Evolutionary conservation across 1,140 invertebrate genomes (phyloP).

Genomic region (Mya arenaria): DNA sequence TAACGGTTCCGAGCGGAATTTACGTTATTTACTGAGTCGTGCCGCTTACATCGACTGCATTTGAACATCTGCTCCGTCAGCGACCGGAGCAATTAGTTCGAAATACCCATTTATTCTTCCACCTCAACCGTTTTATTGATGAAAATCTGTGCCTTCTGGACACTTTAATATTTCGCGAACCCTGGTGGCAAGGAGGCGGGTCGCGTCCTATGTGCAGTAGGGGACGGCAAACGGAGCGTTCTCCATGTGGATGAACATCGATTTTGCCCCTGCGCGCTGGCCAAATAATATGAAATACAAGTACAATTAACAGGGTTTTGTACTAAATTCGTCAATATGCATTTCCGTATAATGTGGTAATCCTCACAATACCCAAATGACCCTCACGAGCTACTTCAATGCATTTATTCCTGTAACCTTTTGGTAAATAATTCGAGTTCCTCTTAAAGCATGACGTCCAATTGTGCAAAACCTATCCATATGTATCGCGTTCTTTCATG

Average conservation of each 20-base stretch:
- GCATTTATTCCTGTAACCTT: too few species aligned
- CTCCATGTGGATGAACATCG: conserved; percentile 60
- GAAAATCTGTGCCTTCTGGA: not conserved
- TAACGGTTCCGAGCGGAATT: conserved; percentile 61
- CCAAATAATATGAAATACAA: conserved; percentile 70
- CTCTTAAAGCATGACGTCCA: too few species aligned
- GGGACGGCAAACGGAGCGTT: conserved; percentile 65
- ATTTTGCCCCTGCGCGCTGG: conserved; percentile 70
- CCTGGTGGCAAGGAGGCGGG: conserved; percentile 37
- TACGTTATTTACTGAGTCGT: conserved; percentile 41
- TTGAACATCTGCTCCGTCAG: conserved; percentile 55
- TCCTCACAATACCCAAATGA: too few species aligned
- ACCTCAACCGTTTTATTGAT: conserved; percentile 32
- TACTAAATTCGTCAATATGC: not conserved
- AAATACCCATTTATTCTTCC: conserved; percentile 61
- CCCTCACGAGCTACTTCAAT: too few species aligned
- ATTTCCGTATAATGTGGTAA: too few species aligned
- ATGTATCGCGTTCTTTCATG: too few species aligned
- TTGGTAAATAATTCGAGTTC: too few species aligned
- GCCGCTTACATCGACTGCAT: conserved; percentile 39
- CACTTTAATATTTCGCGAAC: conserved; percentile 21
- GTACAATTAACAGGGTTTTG: not conserved
- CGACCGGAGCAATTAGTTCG: conserved; percentile 62
- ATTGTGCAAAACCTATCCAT: too few species aligned
- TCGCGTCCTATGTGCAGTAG: conserved; percentile 58